Evolutionary conservation across 2,888 invertebrate species (phyloP), one percentile per base, ranked within the genome.

Genomic region (Notodonta dromedarius): DNA sequence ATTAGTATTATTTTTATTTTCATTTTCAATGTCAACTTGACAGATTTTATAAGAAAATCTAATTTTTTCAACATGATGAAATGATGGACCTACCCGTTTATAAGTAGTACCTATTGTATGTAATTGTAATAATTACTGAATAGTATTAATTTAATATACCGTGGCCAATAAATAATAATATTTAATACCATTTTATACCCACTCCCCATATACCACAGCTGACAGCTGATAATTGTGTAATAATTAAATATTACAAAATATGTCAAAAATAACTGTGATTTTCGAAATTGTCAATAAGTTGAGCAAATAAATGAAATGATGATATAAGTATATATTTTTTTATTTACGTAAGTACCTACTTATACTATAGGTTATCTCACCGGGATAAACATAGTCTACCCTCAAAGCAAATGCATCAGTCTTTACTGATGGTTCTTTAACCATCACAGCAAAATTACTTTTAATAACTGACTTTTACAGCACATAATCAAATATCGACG

Each of bases 251-350:
- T 90, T 90, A 91, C 90, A 85, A 90, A 88, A 85, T 52, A 6
- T 91, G 92, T 24, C 92, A 91, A 92, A 89, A 90, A 88, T 88
- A 93, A 93, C 93, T 93, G 93, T 93, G 93, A 93, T 93, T 93
- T 91, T 93, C 93, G 88, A 93, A 93, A 93, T 93, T 93, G 93
- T 92, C 93, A 91, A 89, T 93, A 93, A 93, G 92, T 93, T 93
- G 93, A 93, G 92, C 90, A 91, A 93, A 91, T 93, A 93, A 93
- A 93, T 89, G 87, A 92, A 90, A 89, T 87, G 88, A 93, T 88
- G 87, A 75, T 76, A 67, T 57, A 44, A 84, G 83, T 78, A 66
- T 76, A 68, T 46, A n/a, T 60, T 62, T 67, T 66, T 66, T 58
- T 52, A 58, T 63, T 62, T 40, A 24, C 24, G 24, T 24, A 24